A percentile compares a stretch with the other conserved stretches of the same genome.
phyloP scores from a whole-genome alignment of 2,113 vertebrate species.

The Cichladusa arquata region DNA sequence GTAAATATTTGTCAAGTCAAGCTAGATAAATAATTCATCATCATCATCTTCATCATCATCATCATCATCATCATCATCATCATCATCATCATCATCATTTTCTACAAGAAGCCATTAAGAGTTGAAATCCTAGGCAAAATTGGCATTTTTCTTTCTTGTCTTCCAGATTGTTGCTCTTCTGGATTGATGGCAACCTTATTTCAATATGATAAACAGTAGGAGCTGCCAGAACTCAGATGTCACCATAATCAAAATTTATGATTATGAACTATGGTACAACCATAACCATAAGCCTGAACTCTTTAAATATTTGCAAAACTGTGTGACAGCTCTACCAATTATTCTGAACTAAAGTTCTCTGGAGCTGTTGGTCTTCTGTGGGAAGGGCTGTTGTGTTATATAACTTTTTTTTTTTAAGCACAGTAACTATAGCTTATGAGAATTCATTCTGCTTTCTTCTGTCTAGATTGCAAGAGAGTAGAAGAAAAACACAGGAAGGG shows the following conservation, averaged over 20 bases:
- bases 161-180: not conserved
- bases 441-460: not conserved
- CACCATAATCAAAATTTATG: not conserved
- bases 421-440: not conserved
- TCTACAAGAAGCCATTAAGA: not conserved
- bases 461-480: not conserved
- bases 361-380: rapidly evolving
- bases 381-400: rapidly evolving
- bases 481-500: not conserved
- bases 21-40: not conserved
- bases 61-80: too few species aligned
- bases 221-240: not conserved
- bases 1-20: not conserved
- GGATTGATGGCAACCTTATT: not conserved
- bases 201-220: not conserved
- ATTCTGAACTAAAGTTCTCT: not conserved
- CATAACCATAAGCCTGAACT: not conserved
- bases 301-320: not conserved
- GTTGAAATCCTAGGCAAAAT: not conserved
- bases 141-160: not conserved
- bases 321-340: rapidly evolving
- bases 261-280: not conserved
- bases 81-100: not conserved
- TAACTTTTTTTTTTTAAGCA: not conserved
- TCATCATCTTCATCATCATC: too few species aligned